These are phyloP conservation scores for Diorhabda sublineata DNA, from an alignment of 1,140 invertebrate species.

Conservation along the genomic window DNA sequence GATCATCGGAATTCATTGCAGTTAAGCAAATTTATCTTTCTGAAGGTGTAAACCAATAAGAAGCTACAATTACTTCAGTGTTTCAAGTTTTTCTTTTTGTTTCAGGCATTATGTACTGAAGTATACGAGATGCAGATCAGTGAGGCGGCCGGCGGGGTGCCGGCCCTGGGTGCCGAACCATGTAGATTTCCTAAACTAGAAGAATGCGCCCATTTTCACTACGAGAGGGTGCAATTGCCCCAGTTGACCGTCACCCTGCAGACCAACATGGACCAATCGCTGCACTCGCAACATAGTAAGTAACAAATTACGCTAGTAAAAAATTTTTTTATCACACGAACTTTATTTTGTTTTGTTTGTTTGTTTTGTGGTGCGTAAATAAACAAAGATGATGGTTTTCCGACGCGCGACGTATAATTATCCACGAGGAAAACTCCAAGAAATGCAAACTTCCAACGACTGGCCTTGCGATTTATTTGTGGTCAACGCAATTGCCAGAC, in stretches of 20 bases:
- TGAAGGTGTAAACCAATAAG: too few species aligned
- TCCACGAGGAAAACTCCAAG: too few species aligned
- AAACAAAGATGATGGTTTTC: too few species aligned
- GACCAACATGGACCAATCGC: constrained; percentile 43
- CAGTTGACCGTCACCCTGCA: constrained; percentile 60
- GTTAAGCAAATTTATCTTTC: too few species aligned
- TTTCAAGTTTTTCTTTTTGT: constrained; percentile 4
- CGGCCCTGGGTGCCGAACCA: constrained; percentile 39
- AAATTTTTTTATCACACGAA: not conserved
- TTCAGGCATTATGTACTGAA: constrained; percentile 45
- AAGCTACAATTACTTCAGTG: too few species aligned
- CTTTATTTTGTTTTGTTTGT: too few species aligned
- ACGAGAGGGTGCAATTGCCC: constrained; percentile 85
- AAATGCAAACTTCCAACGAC: too few species aligned
- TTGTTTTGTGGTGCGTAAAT: too few species aligned
- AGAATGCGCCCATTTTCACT: constrained; percentile 98
- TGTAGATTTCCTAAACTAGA: constrained; percentile 87
- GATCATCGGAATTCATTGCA: too few species aligned
- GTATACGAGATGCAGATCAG: constrained; percentile 43
- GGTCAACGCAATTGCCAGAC: too few species aligned
- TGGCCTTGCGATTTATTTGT: too few species aligned
- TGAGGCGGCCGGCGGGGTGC: constrained; percentile 38
- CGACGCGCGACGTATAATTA: too few species aligned
- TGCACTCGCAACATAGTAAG: constrained; percentile 47
- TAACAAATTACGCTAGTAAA: not conserved